These are phyloP conservation scores for Ladona fulva DNA, from an alignment of 1,140 invertebrate species.

Conservation along the genomic window DNA sequence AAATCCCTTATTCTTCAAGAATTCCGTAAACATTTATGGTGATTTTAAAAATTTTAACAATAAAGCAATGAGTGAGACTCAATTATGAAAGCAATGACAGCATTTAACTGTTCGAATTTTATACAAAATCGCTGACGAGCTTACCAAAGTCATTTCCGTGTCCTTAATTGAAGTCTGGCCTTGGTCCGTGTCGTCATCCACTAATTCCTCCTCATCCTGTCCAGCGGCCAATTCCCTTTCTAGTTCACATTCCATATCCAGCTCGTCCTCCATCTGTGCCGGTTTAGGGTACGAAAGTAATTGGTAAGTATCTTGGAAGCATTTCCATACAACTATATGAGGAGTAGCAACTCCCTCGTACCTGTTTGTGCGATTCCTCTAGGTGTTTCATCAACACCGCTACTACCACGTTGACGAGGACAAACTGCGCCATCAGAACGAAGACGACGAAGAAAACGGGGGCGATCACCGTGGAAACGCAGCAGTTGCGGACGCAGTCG, in stretches of 20 bases:
- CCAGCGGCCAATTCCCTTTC: conserved; percentile 64
- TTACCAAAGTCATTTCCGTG: conserved; percentile 40
- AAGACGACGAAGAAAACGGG: conserved; percentile 99
- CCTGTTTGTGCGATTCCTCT: conserved; percentile 91
- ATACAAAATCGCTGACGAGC: conserved; percentile 19
- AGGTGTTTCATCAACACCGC: conserved; percentile 99
- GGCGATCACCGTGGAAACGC: conserved; percentile 91
- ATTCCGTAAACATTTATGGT: no score
- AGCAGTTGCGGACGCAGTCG: conserved; percentile 95
- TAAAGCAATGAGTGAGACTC: conserved; percentile 14
- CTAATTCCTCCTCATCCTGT: conserved; percentile 55
- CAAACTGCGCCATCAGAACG: conserved; percentile 99
- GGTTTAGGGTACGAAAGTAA: no score
- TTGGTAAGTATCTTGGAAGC: not conserved
- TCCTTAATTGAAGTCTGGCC: conserved; percentile 32
- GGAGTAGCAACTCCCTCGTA: conserved; percentile 26
- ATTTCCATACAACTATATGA: not conserved
- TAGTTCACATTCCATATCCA: conserved; percentile 81
- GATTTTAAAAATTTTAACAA: conserved; percentile 13
- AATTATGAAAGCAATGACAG: conserved; percentile 24
- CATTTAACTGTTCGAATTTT: not conserved
- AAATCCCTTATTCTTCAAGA: no score
- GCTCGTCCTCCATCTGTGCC: conserved; percentile 76
- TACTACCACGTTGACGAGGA: conserved; percentile 98
- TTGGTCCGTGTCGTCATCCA: conserved; percentile 48